phyloP scores from a whole-genome alignment of 1,140 invertebrate genomes.

The Eueides isabella region DNA sequence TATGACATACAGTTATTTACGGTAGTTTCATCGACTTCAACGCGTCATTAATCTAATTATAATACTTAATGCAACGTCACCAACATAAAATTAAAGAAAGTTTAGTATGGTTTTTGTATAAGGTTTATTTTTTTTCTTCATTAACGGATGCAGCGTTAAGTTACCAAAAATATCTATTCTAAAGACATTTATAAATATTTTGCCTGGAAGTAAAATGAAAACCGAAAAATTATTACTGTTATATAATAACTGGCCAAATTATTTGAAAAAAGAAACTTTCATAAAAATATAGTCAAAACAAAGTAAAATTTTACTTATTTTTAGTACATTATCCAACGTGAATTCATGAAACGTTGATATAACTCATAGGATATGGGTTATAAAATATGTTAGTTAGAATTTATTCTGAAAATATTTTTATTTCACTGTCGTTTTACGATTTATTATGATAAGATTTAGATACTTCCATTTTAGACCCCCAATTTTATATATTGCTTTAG shows the following conservation, averaged over 20 bases:
- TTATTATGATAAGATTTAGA: slow-evolving; percentile 5
- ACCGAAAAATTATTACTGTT: no score
- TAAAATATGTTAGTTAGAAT: slow-evolving; percentile 6
- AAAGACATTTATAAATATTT: no score
- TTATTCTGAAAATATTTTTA: background rate
- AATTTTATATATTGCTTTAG: background rate
- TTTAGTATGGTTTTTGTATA: background rate
- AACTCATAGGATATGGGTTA: background rate
- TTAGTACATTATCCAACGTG: background rate
- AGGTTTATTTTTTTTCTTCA: no score
- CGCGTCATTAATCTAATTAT: background rate
- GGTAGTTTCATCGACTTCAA: background rate
- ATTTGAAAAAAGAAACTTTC: no score
- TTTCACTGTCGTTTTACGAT: background rate
- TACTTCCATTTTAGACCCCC: background rate
- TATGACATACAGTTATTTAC: background rate
- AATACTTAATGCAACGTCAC: no score
- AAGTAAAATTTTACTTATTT: background rate
- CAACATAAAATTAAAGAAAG: background rate
- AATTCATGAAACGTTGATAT: background rate
- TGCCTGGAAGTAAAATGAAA: no score
- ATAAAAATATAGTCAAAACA: background rate
- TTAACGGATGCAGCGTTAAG: no score
- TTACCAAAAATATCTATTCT: no score
- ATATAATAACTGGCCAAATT: no score